phyloP scores from a whole-genome alignment of 2,797 vertebrate species.

The Xyrichtys novacula region DNA sequence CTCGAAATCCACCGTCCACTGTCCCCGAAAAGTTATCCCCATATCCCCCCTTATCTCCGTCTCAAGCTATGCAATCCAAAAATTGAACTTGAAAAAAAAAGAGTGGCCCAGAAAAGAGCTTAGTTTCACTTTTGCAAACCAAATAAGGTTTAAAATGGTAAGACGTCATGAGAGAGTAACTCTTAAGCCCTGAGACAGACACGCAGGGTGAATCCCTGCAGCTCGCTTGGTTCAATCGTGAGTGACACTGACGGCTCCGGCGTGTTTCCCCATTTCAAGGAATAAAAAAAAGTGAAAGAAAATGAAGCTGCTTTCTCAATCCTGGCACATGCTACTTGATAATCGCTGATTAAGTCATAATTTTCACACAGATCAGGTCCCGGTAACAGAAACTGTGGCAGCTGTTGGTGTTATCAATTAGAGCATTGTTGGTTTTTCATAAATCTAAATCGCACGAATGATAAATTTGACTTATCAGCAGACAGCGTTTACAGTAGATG shows the following conservation, averaged over 20 bases:
- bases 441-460: slow-evolving; percentile 58
- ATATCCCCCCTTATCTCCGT: slow-evolving; percentile 78
- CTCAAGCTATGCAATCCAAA: slow-evolving; percentile 79
- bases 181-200: slow-evolving; percentile 82
- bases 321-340: slow-evolving; percentile 57
- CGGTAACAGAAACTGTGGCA: slow-evolving; percentile 40
- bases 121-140: slow-evolving; percentile 88
- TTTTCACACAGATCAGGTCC: slow-evolving; percentile 54
- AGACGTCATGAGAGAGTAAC: slow-evolving; percentile 81
- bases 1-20: slow-evolving; percentile 70
- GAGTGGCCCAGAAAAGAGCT: slow-evolving; percentile 74
- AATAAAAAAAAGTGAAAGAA: slow-evolving; percentile 48
- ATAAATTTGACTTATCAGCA: slow-evolving; percentile 75
- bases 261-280: slow-evolving; percentile 46
- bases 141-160: slow-evolving; percentile 87
- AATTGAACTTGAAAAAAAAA: slow-evolving; percentile 72
- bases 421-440: slow-evolving; percentile 54
- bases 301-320: slow-evolving; percentile 52
- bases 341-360: slow-evolving; percentile 69
- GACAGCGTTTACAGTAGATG: slow-evolving; percentile 50
- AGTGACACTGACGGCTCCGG: slow-evolving; percentile 66
- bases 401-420: slow-evolving; percentile 71
- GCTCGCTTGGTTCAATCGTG: slow-evolving; percentile 71
- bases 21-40: slow-evolving; percentile 76
- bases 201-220: slow-evolving; percentile 76